These are phyloP conservation scores for Gasteruption jaculator DNA, from an alignment of 2,888 invertebrate species.

Conservation along the genomic window DNA sequence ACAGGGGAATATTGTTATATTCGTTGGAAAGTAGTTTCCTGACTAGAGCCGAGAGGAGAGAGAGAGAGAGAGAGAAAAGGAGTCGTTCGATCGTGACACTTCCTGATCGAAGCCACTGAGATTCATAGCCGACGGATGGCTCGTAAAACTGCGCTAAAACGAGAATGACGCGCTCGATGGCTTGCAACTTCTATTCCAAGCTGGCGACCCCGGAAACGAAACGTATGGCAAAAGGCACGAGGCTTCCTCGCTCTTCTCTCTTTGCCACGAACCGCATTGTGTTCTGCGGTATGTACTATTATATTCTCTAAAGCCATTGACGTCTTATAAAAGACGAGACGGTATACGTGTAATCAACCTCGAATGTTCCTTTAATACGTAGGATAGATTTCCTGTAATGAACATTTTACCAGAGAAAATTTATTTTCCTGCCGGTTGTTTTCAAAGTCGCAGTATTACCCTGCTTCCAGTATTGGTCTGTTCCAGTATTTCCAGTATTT, in stretches of 20 bases:
- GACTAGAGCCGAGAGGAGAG: slow-evolving; percentile 16
- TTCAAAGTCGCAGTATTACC: too few relatives aligned
- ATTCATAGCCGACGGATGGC: slow-evolving; percentile 39
- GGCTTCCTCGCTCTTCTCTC: slow-evolving; percentile 24
- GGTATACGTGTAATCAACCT: slow-evolving; percentile 9
- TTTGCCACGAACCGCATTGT: slow-evolving; percentile 28
- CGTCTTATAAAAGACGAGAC: slow-evolving; percentile 22
- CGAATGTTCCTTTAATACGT: too few relatives aligned
- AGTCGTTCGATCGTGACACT: slow-evolving; percentile 19
- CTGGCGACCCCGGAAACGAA: slow-evolving; percentile 48
- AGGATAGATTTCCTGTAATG: too few relatives aligned
- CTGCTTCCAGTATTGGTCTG: too few relatives aligned
- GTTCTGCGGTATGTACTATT: slow-evolving; percentile 26
- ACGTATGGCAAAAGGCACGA: slow-evolving; percentile 30
- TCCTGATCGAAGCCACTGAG: too few relatives aligned
- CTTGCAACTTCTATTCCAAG: slow-evolving; percentile 44
- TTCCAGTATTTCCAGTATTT: too few relatives aligned
- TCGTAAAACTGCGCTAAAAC: slow-evolving; percentile 43
- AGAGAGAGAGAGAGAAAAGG: not conserved
- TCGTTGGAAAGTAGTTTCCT: slow-evolving; percentile 29
- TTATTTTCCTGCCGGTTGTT: too few relatives aligned
- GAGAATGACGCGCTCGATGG: slow-evolving; percentile 41
- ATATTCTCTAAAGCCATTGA: too few relatives aligned
- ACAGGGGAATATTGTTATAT: too few relatives aligned
- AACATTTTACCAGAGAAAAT: too few relatives aligned